These are phyloP conservation scores for Bombyx mori DNA, from an alignment of 1,140 invertebrate genomes.

Conservation along the genomic window DNA sequence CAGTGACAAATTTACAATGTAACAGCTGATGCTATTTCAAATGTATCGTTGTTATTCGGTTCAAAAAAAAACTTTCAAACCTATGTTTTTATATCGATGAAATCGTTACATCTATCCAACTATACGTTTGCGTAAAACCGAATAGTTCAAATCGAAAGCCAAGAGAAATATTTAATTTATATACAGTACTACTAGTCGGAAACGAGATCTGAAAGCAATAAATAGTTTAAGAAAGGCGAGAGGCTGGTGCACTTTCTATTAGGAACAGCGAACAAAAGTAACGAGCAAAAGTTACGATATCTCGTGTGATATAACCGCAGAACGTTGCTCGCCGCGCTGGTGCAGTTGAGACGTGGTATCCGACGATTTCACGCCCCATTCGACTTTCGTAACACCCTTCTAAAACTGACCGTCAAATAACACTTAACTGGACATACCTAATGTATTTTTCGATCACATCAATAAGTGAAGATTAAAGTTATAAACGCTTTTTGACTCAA, in stretches of 20 bases:
- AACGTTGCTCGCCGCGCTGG: slow-evolving; percentile 8
- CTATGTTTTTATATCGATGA: too few species aligned
- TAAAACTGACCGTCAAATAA: slow-evolving; percentile 7
- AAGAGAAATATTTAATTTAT: slow-evolving; percentile 5
- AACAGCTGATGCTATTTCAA: too few species aligned
- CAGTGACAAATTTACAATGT: too few species aligned
- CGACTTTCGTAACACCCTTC: slow-evolving; percentile 25
- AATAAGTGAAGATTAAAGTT: too few species aligned
- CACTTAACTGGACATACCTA: too few species aligned
- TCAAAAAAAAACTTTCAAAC: too few species aligned
- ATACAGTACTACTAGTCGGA: slow-evolving; percentile 2
- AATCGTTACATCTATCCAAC: too few species aligned
- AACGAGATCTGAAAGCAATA: slow-evolving; percentile 36
- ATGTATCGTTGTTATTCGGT: too few species aligned
- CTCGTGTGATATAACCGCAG: slow-evolving; percentile 53
- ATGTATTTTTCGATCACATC: too few species aligned
- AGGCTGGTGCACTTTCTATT: slow-evolving; percentile 58
- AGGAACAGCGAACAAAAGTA: slow-evolving; percentile 32
- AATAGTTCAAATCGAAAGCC: background rate
- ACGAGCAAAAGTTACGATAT: slow-evolving; percentile 61
- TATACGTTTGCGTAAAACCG: too few species aligned
- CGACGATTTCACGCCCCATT: slow-evolving; percentile 31
- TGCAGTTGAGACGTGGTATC: slow-evolving; percentile 17
- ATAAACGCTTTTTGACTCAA: too few species aligned
- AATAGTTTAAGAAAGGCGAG: slow-evolving; percentile 57